Evolutionary conservation across 2,888 invertebrate genomes (phyloP).

Genomic region (Pollenia angustigena): DNA sequence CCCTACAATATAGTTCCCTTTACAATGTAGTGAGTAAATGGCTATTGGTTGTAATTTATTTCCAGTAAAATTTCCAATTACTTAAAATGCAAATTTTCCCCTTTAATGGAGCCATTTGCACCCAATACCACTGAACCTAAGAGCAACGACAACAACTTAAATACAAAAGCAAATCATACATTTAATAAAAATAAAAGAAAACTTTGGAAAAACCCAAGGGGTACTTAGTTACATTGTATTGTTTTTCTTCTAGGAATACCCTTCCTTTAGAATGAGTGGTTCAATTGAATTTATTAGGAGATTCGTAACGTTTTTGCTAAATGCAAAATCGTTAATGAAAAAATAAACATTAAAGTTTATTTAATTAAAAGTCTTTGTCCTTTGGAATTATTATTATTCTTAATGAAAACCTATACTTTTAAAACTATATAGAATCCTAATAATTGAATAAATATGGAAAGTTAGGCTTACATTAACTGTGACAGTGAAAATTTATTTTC

Average conservation of each 20-base stretch:
- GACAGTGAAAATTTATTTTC: too few relatives aligned
- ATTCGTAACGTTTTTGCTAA: conserved; percentile 5
- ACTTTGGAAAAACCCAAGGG: conserved; percentile 12
- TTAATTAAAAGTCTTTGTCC: not conserved
- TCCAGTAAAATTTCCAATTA: conserved; percentile 63
- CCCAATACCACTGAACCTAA: conserved; percentile 33
- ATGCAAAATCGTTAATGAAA: not conserved
- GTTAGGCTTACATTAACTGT: too few relatives aligned
- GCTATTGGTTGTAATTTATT: conserved; percentile 51
- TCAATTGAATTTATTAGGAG: conserved; percentile 9
- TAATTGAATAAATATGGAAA: too few relatives aligned
- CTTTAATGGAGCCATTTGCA: conserved; percentile 58
- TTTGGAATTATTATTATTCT: too few relatives aligned
- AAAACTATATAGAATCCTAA: too few relatives aligned
- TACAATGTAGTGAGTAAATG: not conserved
- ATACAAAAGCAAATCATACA: conserved; percentile 11
- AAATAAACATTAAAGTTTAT: not conserved
- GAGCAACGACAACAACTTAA: not conserved
- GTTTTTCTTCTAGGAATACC: conserved; percentile 6
- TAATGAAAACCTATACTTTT: too few relatives aligned
- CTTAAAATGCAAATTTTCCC: conserved; percentile 63
- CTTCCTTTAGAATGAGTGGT: not conserved
- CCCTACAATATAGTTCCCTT: conserved; percentile 33
- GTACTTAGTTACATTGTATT: conserved; percentile 19
- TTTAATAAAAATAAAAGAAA: conserved; percentile 35